phyloP scores from a whole-genome alignment of 2,888 invertebrate species.

The Nephrocerus scutellatus region DNA sequence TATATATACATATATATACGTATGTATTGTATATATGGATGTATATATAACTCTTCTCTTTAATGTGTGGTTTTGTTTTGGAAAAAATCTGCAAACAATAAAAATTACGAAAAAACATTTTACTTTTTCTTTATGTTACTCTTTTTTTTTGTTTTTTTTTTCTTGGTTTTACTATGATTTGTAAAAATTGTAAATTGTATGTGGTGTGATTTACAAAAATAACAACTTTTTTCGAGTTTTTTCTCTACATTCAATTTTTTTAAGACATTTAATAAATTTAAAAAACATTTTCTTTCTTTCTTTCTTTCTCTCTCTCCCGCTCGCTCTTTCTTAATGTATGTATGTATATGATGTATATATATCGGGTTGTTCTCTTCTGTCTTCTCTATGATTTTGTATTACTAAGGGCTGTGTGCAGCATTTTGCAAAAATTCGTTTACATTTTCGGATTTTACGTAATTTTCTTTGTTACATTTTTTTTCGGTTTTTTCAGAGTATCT shows the following conservation, averaged over 20 bases:
- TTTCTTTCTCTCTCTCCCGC: not conserved
- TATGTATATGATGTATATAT: not conserved
- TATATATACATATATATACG: too few species aligned
- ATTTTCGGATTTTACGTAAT: too few species aligned
- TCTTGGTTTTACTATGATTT: constrained; percentile 18
- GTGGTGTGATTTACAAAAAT: constrained; percentile 24
- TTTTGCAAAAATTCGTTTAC: too few species aligned
- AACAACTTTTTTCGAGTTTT: constrained; percentile 23
- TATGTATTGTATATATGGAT: too few species aligned
- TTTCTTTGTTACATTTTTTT: too few species aligned
- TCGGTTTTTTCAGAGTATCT: too few species aligned
- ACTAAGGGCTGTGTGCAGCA: too few species aligned
- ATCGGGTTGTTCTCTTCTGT: not conserved
- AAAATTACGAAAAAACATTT: too few species aligned
- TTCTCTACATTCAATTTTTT: constrained; percentile 4
- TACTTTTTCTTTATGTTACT: constrained; percentile 7
- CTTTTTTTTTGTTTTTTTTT: constrained; percentile 13
- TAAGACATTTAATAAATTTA: not conserved
- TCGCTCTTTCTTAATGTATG: not conserved
- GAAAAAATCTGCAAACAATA: constrained; percentile 21
- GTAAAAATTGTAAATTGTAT: constrained; percentile 25
- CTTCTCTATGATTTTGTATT: too few species aligned
- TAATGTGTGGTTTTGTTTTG: constrained; percentile 10
- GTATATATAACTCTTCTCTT: constrained; percentile 7
- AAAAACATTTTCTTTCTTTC: not conserved